Evolutionary conservation across 2,113 vertebrate genomes (phyloP), one percentile per base, ranked within the genome.

Genomic region (Cisticola juncidis): DNA sequence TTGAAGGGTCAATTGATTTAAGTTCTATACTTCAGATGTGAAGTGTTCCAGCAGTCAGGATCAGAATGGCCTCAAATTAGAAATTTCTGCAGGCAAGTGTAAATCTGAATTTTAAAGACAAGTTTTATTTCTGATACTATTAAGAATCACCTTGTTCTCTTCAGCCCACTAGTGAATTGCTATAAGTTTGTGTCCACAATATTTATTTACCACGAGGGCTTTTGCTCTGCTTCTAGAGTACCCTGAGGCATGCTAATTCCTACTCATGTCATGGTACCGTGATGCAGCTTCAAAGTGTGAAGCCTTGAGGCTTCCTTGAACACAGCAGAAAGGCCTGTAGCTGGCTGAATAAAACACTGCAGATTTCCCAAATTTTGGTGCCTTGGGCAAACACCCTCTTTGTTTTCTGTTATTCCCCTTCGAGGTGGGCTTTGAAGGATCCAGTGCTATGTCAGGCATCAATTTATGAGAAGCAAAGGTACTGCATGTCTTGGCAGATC

Each of bases 211-310:
- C 77, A 60, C 36, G 76, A 50, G 80, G 47, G 51, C 69, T 87
- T 96, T 97, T 90, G 74, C 66, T 88, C 53, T 15, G 71, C 95
- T 97, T 95, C 88, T 88, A 96, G 94, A 89, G 94, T 97, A 81
- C 95, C 96, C 94, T 6, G 71, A 94, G 97, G 97, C 96, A 19
- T 61, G 60, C 83, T 89, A 23, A 81, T 94, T 91, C 48, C 64
- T 61, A 15, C 42, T n/a, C 36, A 0, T 86, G 68, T 95, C 62
- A 56, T 64, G 74, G 65, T 69, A 69, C 85, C 47, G 31, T 35
- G 56, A 80, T 20, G 47, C 53, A 64, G 40, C 88, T 95, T 97
- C 84, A 85, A 95, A 97, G 89, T 36, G 9, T n/a, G n/a, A 87
- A 95, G 81, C 92, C 91, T 95, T 74, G 79, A 88, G 70, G 91